Conservation (phyloP, 1,140 invertebrate genomes). For the Onthophagus taurus region DNA sequence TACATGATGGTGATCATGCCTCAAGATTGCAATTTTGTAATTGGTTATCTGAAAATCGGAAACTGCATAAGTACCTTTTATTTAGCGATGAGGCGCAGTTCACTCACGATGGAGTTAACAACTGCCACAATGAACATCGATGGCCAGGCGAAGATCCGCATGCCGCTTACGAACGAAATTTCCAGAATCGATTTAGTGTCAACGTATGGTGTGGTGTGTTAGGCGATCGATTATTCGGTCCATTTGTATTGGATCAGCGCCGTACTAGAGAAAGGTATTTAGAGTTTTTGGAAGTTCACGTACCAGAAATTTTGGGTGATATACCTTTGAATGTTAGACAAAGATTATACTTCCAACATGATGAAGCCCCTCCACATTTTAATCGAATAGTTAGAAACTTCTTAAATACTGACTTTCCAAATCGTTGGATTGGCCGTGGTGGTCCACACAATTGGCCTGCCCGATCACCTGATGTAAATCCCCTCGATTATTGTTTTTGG, state of each 20-base stretch:
- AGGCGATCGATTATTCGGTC: neutral
- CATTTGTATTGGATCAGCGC: too few species aligned
- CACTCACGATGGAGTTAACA: constrained; percentile 10
- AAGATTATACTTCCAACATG: too few species aligned
- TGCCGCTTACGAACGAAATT: constrained; percentile 3
- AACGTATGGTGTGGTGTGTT: neutral
- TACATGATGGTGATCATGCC: neutral
- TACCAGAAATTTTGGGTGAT: too few species aligned
- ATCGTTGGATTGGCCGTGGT: constrained; percentile 2
- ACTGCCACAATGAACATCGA: constrained; percentile 11
- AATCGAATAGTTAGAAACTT: too few species aligned
- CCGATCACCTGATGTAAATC: too few species aligned
- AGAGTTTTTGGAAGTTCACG: constrained; percentile 11
- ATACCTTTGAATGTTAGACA: too few species aligned
- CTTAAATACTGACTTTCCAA: constrained; percentile 9
- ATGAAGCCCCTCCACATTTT: too few species aligned
- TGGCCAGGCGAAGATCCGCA: constrained; percentile 8
- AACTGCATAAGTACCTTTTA: neutral
- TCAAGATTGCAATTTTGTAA: neutral
- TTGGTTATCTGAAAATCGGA: neutral
- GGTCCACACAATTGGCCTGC: too few species aligned
- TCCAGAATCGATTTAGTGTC: neutral
- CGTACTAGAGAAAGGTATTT: too few species aligned
- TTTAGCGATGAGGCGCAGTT: constrained; percentile 12
- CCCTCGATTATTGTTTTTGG: too few species aligned